These are phyloP conservation scores for Lasaia peninsularis DNA, from an alignment of 1,140 invertebrate genomes.

Conservation along the genomic window DNA sequence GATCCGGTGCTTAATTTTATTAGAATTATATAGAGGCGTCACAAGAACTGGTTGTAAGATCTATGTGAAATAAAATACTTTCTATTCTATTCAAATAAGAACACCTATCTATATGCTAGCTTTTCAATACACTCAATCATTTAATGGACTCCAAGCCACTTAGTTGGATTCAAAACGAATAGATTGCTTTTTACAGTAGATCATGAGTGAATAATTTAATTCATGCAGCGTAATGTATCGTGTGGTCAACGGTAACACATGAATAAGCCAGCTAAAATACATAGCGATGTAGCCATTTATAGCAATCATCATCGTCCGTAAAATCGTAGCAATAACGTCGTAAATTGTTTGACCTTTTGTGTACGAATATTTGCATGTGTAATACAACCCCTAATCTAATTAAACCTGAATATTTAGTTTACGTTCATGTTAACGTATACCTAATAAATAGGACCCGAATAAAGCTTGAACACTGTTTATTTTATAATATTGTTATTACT, in stretches of 20 bases:
- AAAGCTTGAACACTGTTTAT: background rate
- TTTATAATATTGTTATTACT: background rate
- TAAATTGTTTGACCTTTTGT: slow-evolving; percentile 9
- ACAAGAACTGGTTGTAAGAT: too few species aligned
- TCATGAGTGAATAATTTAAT: background rate
- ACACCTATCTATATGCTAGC: too few species aligned
- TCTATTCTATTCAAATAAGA: too few species aligned
- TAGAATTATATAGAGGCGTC: too few species aligned
- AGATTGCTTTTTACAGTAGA: too few species aligned
- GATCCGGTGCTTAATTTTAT: too few species aligned
- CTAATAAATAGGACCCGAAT: background rate
- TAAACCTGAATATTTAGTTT: slow-evolving; percentile 19
- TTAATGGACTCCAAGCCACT: too few species aligned
- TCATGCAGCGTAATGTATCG: background rate
- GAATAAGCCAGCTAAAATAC: slow-evolving; percentile 9
- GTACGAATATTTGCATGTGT: slow-evolving; percentile 12
- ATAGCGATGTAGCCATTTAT: background rate
- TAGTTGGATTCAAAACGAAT: too few species aligned
- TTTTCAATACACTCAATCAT: too few species aligned
- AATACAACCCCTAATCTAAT: slow-evolving; percentile 22
- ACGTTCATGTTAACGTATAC: slow-evolving; percentile 14
- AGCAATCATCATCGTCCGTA: background rate
- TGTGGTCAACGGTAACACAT: slow-evolving; percentile 11
- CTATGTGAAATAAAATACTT: too few species aligned
- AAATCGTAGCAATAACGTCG: background rate